Percentiles rank a stretch among this genome's conserved stretches.
phyloP scores from a whole-genome alignment of 2,113 vertebrate genomes.

The Xiphophorus couchianus region DNA sequence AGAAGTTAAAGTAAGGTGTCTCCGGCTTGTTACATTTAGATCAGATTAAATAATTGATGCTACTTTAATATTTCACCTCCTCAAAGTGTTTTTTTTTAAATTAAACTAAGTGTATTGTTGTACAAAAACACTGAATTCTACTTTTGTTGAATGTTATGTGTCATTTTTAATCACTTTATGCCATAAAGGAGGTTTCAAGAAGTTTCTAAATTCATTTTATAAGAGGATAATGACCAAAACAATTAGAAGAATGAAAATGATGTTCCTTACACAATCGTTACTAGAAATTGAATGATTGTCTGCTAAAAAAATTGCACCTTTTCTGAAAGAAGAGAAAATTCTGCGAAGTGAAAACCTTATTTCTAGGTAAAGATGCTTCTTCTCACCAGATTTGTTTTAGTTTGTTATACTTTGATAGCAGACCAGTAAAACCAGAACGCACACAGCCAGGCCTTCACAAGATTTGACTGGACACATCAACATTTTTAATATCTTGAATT shows the following conservation, averaged over 20 bases:
- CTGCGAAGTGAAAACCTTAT: no score
- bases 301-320: no score
- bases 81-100: neutral
- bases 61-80: conserved; percentile 24
- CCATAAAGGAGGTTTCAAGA: neutral
- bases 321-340: neutral
- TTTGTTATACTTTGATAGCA: no score
- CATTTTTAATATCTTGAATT: no score
- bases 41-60: conserved; percentile 35
- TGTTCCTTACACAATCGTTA: neutral
- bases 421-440: no score
- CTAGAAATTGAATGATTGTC: neutral
- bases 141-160: neutral
- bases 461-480: no score
- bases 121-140: neutral
- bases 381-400: no score
- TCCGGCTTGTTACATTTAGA: conserved; percentile 10
- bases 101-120: neutral
- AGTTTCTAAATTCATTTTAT: neutral
- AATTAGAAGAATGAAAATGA: neutral
- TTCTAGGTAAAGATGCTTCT: no score
- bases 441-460: no score
- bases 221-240: neutral
- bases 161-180: neutral
- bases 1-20: conserved; percentile 13